A percentile compares a stretch with the other conserved stretches of the same genome.
Conservation (phyloP, 2,888 invertebrate species). For the Drosophila mettleri region DNA sequence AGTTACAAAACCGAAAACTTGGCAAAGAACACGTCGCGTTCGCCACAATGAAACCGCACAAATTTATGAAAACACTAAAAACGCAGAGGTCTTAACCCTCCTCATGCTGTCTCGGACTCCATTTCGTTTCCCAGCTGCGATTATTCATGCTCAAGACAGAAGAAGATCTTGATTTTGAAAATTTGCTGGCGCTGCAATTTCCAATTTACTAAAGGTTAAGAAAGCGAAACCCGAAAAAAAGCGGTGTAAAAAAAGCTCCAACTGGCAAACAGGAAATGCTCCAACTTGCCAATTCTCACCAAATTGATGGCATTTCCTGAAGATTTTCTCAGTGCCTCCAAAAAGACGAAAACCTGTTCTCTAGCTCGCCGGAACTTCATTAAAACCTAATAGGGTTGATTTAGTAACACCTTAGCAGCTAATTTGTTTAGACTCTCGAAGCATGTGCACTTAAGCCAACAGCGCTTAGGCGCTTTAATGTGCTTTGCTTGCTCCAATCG, state of each 20-base stretch:
- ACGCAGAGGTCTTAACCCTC: slow-evolving; percentile 53
- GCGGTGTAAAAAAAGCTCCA: slow-evolving; percentile 6
- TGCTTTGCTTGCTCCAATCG: slow-evolving; percentile 10
- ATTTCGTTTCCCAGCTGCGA: slow-evolving; percentile 28
- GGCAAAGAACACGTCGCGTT: slow-evolving; percentile 10
- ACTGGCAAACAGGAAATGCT: slow-evolving; percentile 43
- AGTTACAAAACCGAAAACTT: slow-evolving; percentile 24
- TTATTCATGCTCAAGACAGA: slow-evolving; percentile 14
- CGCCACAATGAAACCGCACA: slow-evolving; percentile 62
- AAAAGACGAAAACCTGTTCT: slow-evolving; percentile 33
- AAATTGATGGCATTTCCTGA: slow-evolving; percentile 42
- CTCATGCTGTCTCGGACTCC: slow-evolving; percentile 27
- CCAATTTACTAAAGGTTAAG: slow-evolving; percentile 38
- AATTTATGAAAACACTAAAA: slow-evolving; percentile 54
- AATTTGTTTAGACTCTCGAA: slow-evolving; percentile 34
- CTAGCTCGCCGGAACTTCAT: slow-evolving; percentile 19
- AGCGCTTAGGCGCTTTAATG: slow-evolving; percentile 19
- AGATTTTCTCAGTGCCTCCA: slow-evolving; percentile 3
- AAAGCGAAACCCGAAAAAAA: slow-evolving; percentile 22
- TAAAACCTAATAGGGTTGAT: slow-evolving; percentile 46
- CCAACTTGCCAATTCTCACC: slow-evolving; percentile 10
- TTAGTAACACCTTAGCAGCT: slow-evolving; percentile 52
- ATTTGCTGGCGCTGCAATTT: slow-evolving; percentile 32
- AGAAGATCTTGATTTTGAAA: slow-evolving; percentile 24
- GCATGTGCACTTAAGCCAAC: slow-evolving; percentile 29